Base-by-base conservation (phyloP, 2,888 invertebrate genomes). In the Sisyra terminalis region DNA sequence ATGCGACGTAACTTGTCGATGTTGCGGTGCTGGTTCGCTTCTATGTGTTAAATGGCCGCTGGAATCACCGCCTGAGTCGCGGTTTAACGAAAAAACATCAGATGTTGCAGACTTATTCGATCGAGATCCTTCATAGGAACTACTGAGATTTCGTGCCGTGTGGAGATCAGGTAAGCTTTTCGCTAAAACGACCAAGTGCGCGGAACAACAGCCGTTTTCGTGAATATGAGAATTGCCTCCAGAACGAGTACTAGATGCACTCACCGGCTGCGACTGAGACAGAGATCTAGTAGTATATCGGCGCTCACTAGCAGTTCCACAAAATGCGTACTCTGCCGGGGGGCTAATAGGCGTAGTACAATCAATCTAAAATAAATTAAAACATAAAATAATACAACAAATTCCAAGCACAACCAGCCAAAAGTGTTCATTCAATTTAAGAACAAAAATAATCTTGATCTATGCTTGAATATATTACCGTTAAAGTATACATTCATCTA, bases 11-110 rank as follows among this genome's bases (percentile, higher is more conserved):
- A 24, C 24, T 9, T 18, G 24, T 16, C 36, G 36, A n/a, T 42
- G 42, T 18, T 40, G 37, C 14, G 13, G 43, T 40, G 37, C 17
- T n/a, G 84, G 84, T 50, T 84, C 84, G 55, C 83, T 83, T 48
- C 80, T 72, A 59, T 84, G 84, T 44, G 83, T 84, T 58, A 81
- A 85, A 61, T 84, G 85, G 0, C 84, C 85, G 46, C 83, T 83
- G 1, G 82, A 83, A 31, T 43, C 43, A 29, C 84, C 84, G 18
- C 85, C 85, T 0, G 83, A 84, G 59, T 85, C 85, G 2, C 84
- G 74, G 42, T 85, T 85, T 30, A 64, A 51, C 57, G 64, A 57
- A 13, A 44, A 44, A 8, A 44, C 43, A 29, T 44, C 43, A 4
- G 37, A 36, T 6, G 43, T 39, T n/a, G 45, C 40, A 47, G 62